Evolutionary conservation across 2,113 vertebrate genomes (phyloP), one percentile per base, ranked within the genome.

Genomic region (Symphodus melops): DNA sequence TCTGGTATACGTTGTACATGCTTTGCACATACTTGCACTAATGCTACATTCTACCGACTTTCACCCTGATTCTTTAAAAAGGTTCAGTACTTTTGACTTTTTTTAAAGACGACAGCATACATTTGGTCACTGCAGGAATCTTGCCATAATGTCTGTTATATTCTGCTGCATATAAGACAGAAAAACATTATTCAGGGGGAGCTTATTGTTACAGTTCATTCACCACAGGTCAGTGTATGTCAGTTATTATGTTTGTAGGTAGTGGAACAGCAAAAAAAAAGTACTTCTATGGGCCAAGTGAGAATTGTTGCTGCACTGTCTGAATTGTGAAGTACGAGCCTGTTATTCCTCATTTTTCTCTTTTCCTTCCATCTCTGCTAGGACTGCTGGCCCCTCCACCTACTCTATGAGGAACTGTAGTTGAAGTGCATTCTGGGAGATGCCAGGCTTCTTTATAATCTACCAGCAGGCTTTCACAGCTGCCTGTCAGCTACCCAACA

Each of bases 371-470:
- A 14, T 25, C 36, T 52, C 20, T 66, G 7, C 23, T 25, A 21
- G 19, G 14, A 21, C 64, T 55, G 55, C 56, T 37, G 48, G 10
- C 62, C 37, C 56, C 37, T 61, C 72, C 41, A 25, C n/a, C 37
- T 44, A 70, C 54, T 71, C 77, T 60, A 68, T 12, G n/a, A 58
- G 48, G 66, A 66, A 36, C 75, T 67, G 70, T 41, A 67, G 85
- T 48, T 87, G 76, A 85, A 79, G 68, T 87, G 85, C 76, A 83
- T 89, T 88, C 64, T 84, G 83, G 70, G 85, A 86, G 67, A 82
- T 72, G 79, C 69, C 86, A 85, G 79, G 48, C 83, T 80, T 76
- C 83, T 89, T 86, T 77, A 86, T 81, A 86, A 89, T 86, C 64
- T 82, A 88, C 33, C 84, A 88, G 86, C 83, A 81, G 77, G 85